These are phyloP conservation scores for Eledona agricola DNA, from an alignment of 2,888 invertebrate species.

Conservation along the genomic window DNA sequence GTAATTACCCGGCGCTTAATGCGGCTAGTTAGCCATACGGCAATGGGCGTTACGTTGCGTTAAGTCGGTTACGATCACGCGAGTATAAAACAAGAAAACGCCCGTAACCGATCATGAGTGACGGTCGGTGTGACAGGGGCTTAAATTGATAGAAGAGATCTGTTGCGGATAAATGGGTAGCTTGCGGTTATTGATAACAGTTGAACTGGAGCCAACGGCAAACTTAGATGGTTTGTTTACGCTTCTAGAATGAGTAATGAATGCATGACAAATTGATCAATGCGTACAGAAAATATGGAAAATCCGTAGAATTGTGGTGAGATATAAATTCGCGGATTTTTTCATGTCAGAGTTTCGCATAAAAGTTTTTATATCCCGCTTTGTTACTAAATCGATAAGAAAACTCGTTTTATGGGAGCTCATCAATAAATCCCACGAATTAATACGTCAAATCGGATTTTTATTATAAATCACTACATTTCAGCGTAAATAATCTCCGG, in stretches of 20 bases:
- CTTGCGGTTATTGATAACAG: constrained; percentile 55
- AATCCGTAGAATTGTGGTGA: constrained; percentile 43
- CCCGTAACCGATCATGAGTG: constrained; percentile 46
- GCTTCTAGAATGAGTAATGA: constrained; percentile 54
- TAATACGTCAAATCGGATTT: constrained; percentile 40
- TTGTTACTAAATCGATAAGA: constrained; percentile 42
- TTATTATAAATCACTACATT: constrained; percentile 38
- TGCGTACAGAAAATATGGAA: constrained; percentile 49
- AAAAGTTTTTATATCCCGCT: constrained; percentile 41
- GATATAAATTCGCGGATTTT: constrained; percentile 43
- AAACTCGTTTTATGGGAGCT: constrained; percentile 40
- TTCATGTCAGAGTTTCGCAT: constrained; percentile 42
- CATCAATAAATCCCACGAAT: constrained; percentile 39
- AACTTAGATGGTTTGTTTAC: constrained; percentile 56
- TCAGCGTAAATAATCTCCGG: constrained; percentile 39
- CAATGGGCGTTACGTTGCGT: constrained; percentile 18
- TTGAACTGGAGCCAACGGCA: constrained; percentile 54
- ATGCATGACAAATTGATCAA: constrained; percentile 55
- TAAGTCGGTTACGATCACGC: constrained; percentile 25
- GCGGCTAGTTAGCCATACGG: constrained; percentile 18
- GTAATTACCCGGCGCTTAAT: constrained; percentile 33
- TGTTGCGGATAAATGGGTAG: constrained; percentile 52
- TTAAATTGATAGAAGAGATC: constrained; percentile 53
- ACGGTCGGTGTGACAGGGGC: constrained; percentile 47
- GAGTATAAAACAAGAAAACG: constrained; percentile 40